Conservation (phyloP, 2,113 vertebrate species). For the Ia io region DNA sequence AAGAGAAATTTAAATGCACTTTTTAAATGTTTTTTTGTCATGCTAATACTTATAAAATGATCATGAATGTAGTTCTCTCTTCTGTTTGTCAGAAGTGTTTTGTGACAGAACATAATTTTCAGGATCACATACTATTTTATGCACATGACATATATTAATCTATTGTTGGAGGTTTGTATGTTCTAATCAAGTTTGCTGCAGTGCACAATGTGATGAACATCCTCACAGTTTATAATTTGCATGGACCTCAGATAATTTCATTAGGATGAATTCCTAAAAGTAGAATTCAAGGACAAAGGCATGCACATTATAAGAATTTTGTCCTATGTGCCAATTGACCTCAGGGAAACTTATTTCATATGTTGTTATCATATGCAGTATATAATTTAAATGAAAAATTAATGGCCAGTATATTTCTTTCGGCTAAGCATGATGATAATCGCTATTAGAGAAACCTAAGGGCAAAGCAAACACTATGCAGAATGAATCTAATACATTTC, state of each 20-base stretch:
- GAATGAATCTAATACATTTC: neutral
- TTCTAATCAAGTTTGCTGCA: neutral
- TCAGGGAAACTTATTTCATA: neutral
- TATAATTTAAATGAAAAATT: neutral
- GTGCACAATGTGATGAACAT: neutral
- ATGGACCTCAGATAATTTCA: neutral
- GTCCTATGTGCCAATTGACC: neutral
- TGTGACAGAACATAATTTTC: neutral
- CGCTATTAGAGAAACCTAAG: neutral
- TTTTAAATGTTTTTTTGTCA: neutral
- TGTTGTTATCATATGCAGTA: neutral
- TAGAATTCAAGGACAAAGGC: neutral
- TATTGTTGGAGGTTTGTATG: neutral
- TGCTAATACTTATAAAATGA: neutral
- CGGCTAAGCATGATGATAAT: neutral
- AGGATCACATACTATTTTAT: neutral
- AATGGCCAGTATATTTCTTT: neutral
- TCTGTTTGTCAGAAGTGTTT: neutral
- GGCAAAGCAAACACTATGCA: neutral
- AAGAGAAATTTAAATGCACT: neutral
- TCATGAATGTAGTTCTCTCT: neutral
- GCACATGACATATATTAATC: neutral
- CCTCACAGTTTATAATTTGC: neutral
- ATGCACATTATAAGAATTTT: neutral
- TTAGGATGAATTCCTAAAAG: slow-evolving; percentile 10